A percentile compares a stretch with the other conserved stretches of the same genome.
These are phyloP conservation scores for Leucoptera coffeella DNA, from an alignment of 2,888 invertebrate genomes.

Conservation along the genomic window DNA sequence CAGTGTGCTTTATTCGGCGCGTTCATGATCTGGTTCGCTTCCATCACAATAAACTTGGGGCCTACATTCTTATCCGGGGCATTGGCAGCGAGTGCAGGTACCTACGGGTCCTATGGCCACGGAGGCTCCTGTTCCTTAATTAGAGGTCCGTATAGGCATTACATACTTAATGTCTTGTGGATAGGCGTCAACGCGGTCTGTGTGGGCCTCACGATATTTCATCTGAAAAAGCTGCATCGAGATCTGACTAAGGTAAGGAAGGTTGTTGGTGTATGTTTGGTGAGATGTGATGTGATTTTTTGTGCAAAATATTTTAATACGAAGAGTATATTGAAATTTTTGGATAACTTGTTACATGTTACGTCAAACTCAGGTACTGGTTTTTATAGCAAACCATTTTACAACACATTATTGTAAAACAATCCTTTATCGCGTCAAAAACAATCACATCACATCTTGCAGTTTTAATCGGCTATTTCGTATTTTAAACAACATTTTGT, in stretches of 20 bases:
- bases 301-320: too few relatives aligned
- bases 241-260: conserved; percentile 69
- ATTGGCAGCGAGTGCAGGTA: conserved; percentile 71
- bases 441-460: too few relatives aligned
- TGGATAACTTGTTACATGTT: too few relatives aligned
- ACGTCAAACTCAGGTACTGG: too few relatives aligned
- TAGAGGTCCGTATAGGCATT: conserved; percentile 82
- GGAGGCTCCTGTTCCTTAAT: conserved; percentile 81
- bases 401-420: too few relatives aligned
- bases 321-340: too few relatives aligned
- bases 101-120: conserved; percentile 59
- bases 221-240: conserved; percentile 74
- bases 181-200: conserved; percentile 84
- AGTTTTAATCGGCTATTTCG: too few relatives aligned
- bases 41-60: conserved; percentile 84
- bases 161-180: conserved; percentile 87
- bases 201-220: conserved; percentile 75
- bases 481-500: too few relatives aligned
- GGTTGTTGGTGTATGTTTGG: too few relatives aligned
- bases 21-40: conserved; percentile 91
- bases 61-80: conserved; percentile 82
- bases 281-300: too few relatives aligned
- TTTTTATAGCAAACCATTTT: too few relatives aligned
- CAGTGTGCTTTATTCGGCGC: conserved; percentile 88
- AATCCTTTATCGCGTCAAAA: too few relatives aligned